Evolutionary conservation across 2,888 invertebrate species (phyloP), one percentile per base, ranked within the genome.

Genomic region (Tubulanus polymorphus): DNA sequence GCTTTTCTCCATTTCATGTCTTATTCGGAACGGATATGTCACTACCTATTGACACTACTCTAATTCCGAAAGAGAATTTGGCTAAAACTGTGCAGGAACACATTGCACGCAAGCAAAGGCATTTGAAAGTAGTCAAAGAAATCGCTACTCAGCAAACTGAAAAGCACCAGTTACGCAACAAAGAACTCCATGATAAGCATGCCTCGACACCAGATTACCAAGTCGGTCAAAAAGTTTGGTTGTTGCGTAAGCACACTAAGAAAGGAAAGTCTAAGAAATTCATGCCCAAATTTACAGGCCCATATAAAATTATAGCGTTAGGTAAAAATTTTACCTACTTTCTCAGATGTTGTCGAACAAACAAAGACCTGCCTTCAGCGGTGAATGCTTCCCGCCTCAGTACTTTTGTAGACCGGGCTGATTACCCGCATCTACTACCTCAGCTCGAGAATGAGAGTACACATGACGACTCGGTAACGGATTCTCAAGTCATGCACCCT

Each of bases 81-180:
- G 53, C 51, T 12, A 53, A 56, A 48, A 55, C 53, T 53, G 58
- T 60, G 3, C 50, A 57, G 51, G 28, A 37, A 30, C 54, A 63
- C 53, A 18, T 64, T 23, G 29, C 48, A n/a, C 6, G 50, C 1
- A 37, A 61, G 10, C 30, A 46, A 18, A 23, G 27, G 56, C 3
- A 57, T 54, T 1, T 53, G 35, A 32, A 57, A 56, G 32, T 41
- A 8, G 41, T 23, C 41, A 15, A 41, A 8, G 41, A 41, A 15
- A 41, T 41, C 15, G 41, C 41, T 3, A 41, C 5, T 5, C 6
- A 41, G 3, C 18, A 41, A 18, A 5, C 23, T 8, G 15, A 41
- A 15, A 41, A 41, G 15, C 20, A 18, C 6, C 41, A 41, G 41
- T 18, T 23, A 18, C 18, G 15, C 3, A 41, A 23, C 15, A 59